Base-by-base conservation (phyloP, 2,888 invertebrate genomes). In the Trichogramma evanescens region DNA sequence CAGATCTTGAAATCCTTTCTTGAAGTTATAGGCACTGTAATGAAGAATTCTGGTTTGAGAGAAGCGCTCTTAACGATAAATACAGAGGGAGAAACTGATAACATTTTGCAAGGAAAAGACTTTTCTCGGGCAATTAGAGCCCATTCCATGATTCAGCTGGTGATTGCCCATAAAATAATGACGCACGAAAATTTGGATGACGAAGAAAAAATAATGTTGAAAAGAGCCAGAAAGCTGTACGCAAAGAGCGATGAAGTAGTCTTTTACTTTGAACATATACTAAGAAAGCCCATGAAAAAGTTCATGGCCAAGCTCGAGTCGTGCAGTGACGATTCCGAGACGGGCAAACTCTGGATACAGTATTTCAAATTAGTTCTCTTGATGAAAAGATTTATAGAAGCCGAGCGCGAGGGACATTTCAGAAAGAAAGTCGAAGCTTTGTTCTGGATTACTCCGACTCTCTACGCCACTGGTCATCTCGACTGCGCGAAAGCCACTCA, bases 291-390 rank as follows among this genome's bases (percentile, higher is more conserved):
- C 26, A 26, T 26, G 26, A 26, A 53, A 42, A 42, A 53, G 38
- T 53, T 43, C 9, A 48, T 44, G 3, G 6, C 38, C 6, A 2
- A 48, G 6, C 44, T 43, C 0, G 39, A 38, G 5, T 42, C 40
- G 41, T 39, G 50, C 26, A 56, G 54, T 42, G 43, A 6, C 44
- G 54, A 55, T 57, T 40, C 67, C 8, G 56, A 66, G 6, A 70
- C 68, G 8, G 65, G 67, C 39, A 43, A 68, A 54, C 50, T 71
- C 26, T 68, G 68, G 70, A 26, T 66, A 8, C 68, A 69, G 49
- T 71, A 70, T 54, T 73, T 71, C 54, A 56, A 65, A 9, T 68
- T 74, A 67, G 63, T 71, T 5, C 65, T 67, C 50, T 44, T 75
- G 3, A 55, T 70, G 6, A 70, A 71, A 62, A 61, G 70, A 42